Evolutionary conservation across 2,113 vertebrate genomes (phyloP), one percentile per base, ranked within the genome.

Genomic region (Alexandromys fortis): DNA sequence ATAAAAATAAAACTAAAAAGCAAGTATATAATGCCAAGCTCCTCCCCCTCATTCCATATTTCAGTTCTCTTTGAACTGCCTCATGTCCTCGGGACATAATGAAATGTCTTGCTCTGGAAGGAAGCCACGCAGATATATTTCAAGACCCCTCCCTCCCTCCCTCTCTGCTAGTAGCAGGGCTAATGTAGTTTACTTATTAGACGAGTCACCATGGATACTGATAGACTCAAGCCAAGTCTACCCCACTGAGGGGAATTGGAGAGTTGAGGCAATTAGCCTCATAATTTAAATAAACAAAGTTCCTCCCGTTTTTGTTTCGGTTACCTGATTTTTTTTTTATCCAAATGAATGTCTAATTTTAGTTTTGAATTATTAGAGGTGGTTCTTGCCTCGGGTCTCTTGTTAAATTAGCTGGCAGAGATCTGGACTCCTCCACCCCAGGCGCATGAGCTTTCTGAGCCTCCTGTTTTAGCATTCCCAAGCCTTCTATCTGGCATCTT

Each of bases 121-220:
- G 97, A 94, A 97, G 96, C 97, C 97, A 98, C 1, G 68, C 91
- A 96, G 96, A 95, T 94, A 96, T 87, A 97, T 97, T 97, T 97
- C 96, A 96, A 96, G 95, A 94, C 86, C 92, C 93, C 94, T 96
- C 75, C 94, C 90, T 96, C 75, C 94, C 90, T 95, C 86, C 87
- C 82, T 95, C 85, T 96, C 89, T 90, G 96, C 92, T 94, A 94
- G 94, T 89, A 89, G 97, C 96, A 96, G 94, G 95, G 93, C 95
- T 95, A 97, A 96, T 94, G 96, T 91, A 96, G 97, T 98, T 97
- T 97, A 95, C 96, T 97, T 98, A 96, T 97, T 97, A 96, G 93
- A 95, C 94, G 97, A 97, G 86, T 98, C 97, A 95, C 96, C 97
- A 97, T 96, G 97, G 97, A 97, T 97, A 93, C 97, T 94, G 96